Percentiles rank a stretch among this genome's conserved stretches.
Evolutionary conservation across 2,113 vertebrate species (phyloP).

Genomic region (Clarias gariepinus): DNA sequence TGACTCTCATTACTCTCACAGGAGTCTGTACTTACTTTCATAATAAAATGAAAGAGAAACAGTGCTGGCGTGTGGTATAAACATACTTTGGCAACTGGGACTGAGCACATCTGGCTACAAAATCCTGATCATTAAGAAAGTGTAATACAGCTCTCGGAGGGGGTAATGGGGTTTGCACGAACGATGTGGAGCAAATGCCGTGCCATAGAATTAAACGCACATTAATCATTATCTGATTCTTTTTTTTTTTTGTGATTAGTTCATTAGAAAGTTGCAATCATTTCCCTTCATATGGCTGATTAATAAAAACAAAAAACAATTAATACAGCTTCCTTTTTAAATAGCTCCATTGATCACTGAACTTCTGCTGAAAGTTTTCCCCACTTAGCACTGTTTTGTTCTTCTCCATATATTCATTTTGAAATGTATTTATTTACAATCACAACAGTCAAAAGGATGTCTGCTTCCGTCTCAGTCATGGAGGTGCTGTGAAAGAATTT

Average conservation of each 20-base stretch:
- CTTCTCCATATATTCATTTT: not conserved
- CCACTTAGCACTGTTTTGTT: no score
- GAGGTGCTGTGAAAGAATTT: not conserved
- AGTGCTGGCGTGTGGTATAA: constrained; percentile 8
- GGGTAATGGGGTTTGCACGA: not conserved
- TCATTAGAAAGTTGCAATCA: not conserved
- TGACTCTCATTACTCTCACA: not conserved
- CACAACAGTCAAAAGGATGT: not conserved
- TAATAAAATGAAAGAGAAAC: not conserved
- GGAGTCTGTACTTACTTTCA: not conserved
- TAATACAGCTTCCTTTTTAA: not conserved
- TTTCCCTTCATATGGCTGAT: not conserved
- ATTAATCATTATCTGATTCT: constrained; percentile 24
- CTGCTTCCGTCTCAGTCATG: not conserved
- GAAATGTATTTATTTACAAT: not conserved
- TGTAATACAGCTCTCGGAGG: not conserved
- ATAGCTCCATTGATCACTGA: not conserved
- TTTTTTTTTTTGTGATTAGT: not conserved
- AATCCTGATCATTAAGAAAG: constrained; percentile 1
- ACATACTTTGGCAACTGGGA: not conserved
- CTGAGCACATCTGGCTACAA: constrained; percentile 10
- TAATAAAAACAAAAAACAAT: not conserved
- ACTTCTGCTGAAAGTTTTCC: not conserved
- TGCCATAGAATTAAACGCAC: constrained; percentile 12
- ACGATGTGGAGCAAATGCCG: not conserved